phyloP scores from a whole-genome alignment of 2,113 vertebrate genomes.

The Myotis davidii region DNA sequence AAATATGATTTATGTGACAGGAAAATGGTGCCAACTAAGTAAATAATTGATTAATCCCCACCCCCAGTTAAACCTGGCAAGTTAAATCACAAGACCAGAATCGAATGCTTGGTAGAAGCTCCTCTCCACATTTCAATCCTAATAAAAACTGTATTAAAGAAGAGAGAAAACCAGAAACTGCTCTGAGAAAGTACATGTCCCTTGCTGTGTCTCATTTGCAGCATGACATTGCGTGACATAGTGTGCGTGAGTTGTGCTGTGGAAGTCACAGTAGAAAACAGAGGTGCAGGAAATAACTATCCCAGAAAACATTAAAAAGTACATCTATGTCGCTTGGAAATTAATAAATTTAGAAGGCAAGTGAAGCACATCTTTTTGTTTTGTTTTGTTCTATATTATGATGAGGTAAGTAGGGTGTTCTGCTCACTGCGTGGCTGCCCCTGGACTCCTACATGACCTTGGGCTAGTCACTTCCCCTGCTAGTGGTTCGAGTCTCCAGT shows the following conservation, averaged over 20 bases:
- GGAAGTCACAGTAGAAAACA: not conserved
- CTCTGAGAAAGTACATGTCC: not conserved
- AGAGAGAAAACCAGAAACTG: not conserved
- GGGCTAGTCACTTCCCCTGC: not conserved
- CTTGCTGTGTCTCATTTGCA: not conserved
- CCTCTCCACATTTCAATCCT: conserved; percentile 20
- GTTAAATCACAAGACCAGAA: conserved; percentile 64
- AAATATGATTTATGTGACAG: conserved; percentile 80
- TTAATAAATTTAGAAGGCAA: conserved; percentile 16
- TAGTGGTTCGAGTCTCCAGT: not conserved
- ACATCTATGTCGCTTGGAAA: not conserved
- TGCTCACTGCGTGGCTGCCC: not conserved
- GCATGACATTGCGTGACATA: too few species aligned
- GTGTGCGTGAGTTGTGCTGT: not conserved
- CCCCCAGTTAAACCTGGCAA: conserved; percentile 69
- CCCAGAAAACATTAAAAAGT: not conserved
- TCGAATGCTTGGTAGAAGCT: conserved; percentile 34
- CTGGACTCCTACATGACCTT: not conserved
- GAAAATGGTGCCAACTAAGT: conserved; percentile 72
- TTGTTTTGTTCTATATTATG: not conserved
- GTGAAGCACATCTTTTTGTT: not conserved
- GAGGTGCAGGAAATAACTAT: not conserved
- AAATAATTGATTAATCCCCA: conserved; percentile 80
- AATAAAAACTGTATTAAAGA: not conserved
- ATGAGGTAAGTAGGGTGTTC: not conserved